A percentile compares a stretch with the other conserved stretches of the same genome.
These are phyloP conservation scores for Cephus cinctus DNA, from an alignment of 1,140 invertebrate species.

Conservation along the genomic window DNA sequence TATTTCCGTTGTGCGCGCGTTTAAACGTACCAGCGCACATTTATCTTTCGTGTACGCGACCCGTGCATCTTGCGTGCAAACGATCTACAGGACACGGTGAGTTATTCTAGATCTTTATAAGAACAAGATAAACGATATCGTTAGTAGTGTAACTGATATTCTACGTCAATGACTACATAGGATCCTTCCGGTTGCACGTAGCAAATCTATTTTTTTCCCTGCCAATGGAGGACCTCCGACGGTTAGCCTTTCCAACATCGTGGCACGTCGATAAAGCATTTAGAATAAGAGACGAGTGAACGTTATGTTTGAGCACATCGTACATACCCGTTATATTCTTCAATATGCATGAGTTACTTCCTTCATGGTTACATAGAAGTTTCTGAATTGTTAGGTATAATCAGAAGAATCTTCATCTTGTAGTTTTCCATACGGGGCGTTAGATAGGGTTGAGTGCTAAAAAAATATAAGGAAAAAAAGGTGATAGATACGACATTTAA, in stretches of 20 bases:
- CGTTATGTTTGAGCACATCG: too few species aligned
- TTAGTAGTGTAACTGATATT: not conserved
- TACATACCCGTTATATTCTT: too few species aligned
- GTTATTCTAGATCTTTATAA: not conserved
- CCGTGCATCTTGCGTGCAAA: slow-evolving; percentile 27
- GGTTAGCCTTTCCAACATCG: not conserved
- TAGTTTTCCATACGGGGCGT: too few species aligned
- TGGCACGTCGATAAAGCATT: slow-evolving; percentile 12
- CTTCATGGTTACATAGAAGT: too few species aligned
- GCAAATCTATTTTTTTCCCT: not conserved
- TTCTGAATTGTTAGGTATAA: too few species aligned
- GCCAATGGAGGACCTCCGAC: too few species aligned
- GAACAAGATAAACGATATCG: not conserved
- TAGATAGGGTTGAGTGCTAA: slow-evolving; percentile 20
- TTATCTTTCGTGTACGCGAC: slow-evolving; percentile 32
- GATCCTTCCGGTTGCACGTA: slow-evolving; percentile 19
- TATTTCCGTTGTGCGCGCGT: slow-evolving; percentile 31
- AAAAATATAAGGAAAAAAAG: slow-evolving; percentile 23
- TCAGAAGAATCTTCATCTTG: too few species aligned
- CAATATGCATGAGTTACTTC: too few species aligned
- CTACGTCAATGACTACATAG: not conserved
- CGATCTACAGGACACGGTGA: not conserved
- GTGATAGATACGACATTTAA: not conserved
- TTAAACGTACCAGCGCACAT: slow-evolving; percentile 29
- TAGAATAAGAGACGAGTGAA: slow-evolving; percentile 33